Base-by-base conservation (phyloP, 2,797 vertebrate genomes). In the Gobionotothen gibberifrons region DNA sequence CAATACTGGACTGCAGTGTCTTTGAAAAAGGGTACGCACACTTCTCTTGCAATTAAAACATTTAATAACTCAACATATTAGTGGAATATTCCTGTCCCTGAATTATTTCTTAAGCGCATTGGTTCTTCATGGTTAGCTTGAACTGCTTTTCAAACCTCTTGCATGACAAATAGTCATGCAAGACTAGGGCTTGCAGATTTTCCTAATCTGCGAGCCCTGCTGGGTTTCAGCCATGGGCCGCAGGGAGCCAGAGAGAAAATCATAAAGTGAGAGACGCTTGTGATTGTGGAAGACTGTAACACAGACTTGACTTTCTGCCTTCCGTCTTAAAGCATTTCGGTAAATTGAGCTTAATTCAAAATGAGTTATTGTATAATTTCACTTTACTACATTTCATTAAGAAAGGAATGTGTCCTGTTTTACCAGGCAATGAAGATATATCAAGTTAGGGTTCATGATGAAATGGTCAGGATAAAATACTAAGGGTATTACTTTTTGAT, bases 201-300 rank as follows among this genome's bases (percentile, higher is more conserved):
- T 42, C 57, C 58, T 71, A 43, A 58, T 67, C 66, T 49, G 39
- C 46, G 19, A 13, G 65, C 55, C 57, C 19, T 61, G 49, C 57
- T 74, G 77, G 69, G 69, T 64, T 68, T 36, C 52, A 67, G 68
- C 70, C 78, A 74, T 70, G 56, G 52, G 60, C 64, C n/a, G 44
- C 2, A 69, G 39, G 43, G 70, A 42, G 68, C 62, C 57, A 66
- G 53, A 75, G 43, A 42, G 49, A 83, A 49, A 69, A 78, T 53
- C 51, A 60, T 11, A 3, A 39, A 60, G 54, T 1, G 48, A 65
- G 66, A 66, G 17, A 36, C 7, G 39, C 44, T 17, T 7, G 53
- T n/a, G 57, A 61, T 52, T 44, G 51, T 66, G 57, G 29, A 75
- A 16, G 43, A 3, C 63, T 60, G 60, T 32, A 67, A 32, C n/a